These are phyloP conservation scores for Poecilia gillii DNA, from an alignment of 2,797 vertebrate genomes.

Conservation along the genomic window DNA sequence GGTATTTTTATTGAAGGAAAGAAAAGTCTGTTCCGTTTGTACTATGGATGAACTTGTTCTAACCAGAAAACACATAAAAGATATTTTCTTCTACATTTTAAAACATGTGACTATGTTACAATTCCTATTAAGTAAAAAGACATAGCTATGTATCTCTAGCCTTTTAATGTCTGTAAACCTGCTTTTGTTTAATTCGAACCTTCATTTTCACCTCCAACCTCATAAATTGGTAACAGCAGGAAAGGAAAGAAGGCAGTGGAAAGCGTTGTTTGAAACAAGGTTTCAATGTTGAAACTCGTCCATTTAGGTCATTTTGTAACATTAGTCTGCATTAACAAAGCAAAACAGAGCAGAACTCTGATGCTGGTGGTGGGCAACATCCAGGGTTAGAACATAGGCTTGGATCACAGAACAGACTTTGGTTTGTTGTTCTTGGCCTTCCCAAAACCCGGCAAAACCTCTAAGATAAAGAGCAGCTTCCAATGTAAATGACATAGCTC, in stretches of 20 bases:
- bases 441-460: neutral
- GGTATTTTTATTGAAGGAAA: neutral
- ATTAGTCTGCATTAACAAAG: neutral
- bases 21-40: neutral
- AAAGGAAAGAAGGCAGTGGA: neutral
- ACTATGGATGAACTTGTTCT: neutral
- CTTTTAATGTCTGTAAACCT: neutral
- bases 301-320: neutral
- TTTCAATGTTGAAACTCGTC: neutral
- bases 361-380: neutral
- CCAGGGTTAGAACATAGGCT: neutral
- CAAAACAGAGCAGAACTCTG: neutral
- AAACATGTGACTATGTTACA: neutral
- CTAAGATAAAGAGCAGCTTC: constrained; percentile 1
- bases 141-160: neutral
- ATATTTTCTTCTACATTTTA: neutral
- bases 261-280: neutral
- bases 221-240: neutral
- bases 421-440: constrained; percentile 1
- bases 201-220: neutral
- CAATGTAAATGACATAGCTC: neutral
- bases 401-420: neutral
- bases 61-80: neutral
- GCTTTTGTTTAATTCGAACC: too few species aligned
- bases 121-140: neutral